Conservation (phyloP, 2,113 vertebrate genomes). For the Lepus timidus region DNA sequence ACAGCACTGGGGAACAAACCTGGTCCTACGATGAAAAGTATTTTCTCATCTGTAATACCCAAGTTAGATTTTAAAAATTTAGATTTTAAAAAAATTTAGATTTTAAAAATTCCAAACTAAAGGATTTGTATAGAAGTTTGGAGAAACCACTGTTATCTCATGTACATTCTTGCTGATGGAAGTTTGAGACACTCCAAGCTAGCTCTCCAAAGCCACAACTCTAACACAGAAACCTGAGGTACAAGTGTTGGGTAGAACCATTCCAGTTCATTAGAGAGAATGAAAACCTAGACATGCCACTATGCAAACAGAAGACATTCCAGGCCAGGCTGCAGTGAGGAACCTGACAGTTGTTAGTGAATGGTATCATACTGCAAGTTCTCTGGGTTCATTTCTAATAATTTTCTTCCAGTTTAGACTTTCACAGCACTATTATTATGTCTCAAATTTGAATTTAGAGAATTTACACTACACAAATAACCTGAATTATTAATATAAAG, state of each 20-base stretch:
- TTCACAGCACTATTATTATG: background rate
- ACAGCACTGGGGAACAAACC: background rate
- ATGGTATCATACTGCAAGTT: background rate
- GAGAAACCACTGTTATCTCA: background rate
- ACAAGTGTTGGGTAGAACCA: background rate
- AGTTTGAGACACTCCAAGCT: background rate
- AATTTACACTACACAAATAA: constrained; percentile 37
- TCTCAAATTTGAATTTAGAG: background rate
- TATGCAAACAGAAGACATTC: background rate
- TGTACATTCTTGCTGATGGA: background rate
- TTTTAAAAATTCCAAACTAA: background rate
- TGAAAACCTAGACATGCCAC: background rate
- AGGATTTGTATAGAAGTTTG: background rate
- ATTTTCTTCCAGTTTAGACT: constrained; percentile 13
- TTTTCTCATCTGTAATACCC: background rate
- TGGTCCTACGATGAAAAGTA: background rate
- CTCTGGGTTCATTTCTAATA: constrained; percentile 19
- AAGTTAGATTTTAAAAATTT: background rate
- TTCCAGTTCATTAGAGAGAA: constrained; percentile 26
- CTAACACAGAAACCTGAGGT: background rate
- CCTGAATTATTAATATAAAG: background rate
- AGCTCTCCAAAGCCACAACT: background rate
- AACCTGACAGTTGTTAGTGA: background rate
- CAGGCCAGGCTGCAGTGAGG: background rate
- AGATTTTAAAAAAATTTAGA: background rate